phyloP scores from a whole-genome alignment of 2,888 invertebrate genomes.

The Willowsia nigromaculata region DNA sequence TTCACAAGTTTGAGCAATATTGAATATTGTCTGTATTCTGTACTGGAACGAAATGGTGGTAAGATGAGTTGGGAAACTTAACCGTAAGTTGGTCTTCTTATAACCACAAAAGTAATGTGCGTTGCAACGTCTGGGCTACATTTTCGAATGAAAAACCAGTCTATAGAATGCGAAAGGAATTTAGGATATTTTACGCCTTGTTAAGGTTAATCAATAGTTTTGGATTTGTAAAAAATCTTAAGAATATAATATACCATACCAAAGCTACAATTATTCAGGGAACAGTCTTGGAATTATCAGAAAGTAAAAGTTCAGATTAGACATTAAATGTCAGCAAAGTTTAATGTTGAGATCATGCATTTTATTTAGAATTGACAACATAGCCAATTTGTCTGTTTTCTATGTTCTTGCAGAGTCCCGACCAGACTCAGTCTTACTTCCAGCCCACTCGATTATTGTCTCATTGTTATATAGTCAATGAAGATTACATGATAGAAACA shows the following conservation, averaged over 20 bases:
- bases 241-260: not conserved
- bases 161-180: no score
- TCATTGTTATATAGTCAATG: not conserved
- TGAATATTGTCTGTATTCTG: no score
- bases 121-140: no score
- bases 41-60: no score
- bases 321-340: not conserved
- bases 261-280: constrained; percentile 24
- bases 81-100: no score
- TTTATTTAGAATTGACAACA: not conserved
- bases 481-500: not conserved
- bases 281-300: no score
- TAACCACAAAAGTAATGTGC: no score
- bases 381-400: not conserved
- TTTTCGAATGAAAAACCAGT: no score
- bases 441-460: not conserved
- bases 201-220: not conserved
- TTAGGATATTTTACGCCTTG: no score
- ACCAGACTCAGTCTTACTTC: no score
- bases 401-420: not conserved
- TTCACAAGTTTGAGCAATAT: not conserved
- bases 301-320: not conserved
- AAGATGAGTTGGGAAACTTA: no score
- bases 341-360: not conserved
- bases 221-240: no score